Evolutionary conservation across 2,888 invertebrate genomes (phyloP), one percentile per base, ranked within the genome.

Genomic region (Ormyrus nitidulus): DNA sequence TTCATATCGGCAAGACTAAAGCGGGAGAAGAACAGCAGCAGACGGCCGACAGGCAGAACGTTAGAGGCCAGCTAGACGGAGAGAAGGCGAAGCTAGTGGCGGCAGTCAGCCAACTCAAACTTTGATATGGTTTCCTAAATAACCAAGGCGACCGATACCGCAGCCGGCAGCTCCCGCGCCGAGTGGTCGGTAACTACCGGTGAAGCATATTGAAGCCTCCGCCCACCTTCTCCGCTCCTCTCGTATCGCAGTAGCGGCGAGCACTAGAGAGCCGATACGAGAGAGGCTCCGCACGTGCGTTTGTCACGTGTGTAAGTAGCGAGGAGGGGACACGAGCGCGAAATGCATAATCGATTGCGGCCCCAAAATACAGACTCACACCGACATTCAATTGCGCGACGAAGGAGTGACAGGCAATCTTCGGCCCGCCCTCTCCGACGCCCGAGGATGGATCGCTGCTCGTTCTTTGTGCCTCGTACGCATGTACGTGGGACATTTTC

Each of bases 71-170:
- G 56, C 58, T 66, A 66, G 66, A 34, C 74, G 82, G 77, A 80
- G 79, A 75, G 77, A 59, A 69, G 77, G 58, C 64, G 68, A 19
- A 72, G 74, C 34, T 61, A 72, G 77, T 78, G 82, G 76, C 79
- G 81, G 84, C 84, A 87, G 85, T 83, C 86, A 86, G 86, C 85
- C 87, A 86, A 86, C 86, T 87, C 88, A 87, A 88, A 88, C 86
- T 88, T 88, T 88, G 88, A 88, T 88, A 88, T 87, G 88, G 88
- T 88, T 88, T 89, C 87, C 87, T 87, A 87, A 89, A 88, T 89
- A 88, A 88, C 88, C 88, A 87, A 88, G 88, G 87, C 87, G 86
- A 87, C 87, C 87, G 86, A 89, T 87, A 87, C 86, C 87, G 81
- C 86, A 86, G 85, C 84, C 84, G 82, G 81, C 83, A 34, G 34